Percentiles rank a stretch among this genome's conserved stretches.
phyloP scores from a whole-genome alignment of 1,140 invertebrate species.

The Galendromus occidentalis region DNA sequence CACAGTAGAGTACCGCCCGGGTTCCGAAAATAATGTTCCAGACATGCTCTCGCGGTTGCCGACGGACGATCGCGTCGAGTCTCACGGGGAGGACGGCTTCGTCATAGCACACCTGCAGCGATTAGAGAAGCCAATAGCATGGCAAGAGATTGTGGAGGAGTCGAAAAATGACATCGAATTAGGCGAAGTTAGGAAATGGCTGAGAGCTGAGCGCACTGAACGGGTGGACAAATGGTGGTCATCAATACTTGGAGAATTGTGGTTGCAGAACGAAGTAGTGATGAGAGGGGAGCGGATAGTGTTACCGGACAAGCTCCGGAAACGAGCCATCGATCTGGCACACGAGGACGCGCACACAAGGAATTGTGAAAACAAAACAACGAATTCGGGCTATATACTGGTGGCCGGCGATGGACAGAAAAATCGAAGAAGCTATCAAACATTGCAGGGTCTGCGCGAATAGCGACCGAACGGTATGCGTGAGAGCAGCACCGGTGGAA shows the following conservation, averaged over 20 bases:
- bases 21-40: background rate
- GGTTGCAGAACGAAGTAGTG: background rate
- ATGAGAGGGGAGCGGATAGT: background rate
- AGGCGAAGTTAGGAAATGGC: background rate
- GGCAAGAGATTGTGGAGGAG: background rate
- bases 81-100: background rate
- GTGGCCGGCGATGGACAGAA: constrained; percentile 18
- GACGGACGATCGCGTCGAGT: background rate
- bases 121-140: background rate
- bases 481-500: constrained; percentile 7
- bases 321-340: background rate
- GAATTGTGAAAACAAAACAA: constrained; percentile 18
- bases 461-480: constrained; percentile 9
- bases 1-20: background rate
- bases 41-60: background rate
- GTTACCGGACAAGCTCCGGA: background rate
- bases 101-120: background rate
- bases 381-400: constrained; percentile 14
- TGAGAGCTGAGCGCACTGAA: background rate
- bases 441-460: constrained; percentile 13
- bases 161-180: background rate
- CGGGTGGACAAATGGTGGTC: background rate
- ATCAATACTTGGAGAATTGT: background rate
- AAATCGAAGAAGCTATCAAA: constrained; percentile 13
- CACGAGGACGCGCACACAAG: constrained; percentile 16